These are phyloP conservation scores for Phrynocephalus forsythii DNA, from an alignment of 2,797 vertebrate genomes.

Conservation along the genomic window DNA sequence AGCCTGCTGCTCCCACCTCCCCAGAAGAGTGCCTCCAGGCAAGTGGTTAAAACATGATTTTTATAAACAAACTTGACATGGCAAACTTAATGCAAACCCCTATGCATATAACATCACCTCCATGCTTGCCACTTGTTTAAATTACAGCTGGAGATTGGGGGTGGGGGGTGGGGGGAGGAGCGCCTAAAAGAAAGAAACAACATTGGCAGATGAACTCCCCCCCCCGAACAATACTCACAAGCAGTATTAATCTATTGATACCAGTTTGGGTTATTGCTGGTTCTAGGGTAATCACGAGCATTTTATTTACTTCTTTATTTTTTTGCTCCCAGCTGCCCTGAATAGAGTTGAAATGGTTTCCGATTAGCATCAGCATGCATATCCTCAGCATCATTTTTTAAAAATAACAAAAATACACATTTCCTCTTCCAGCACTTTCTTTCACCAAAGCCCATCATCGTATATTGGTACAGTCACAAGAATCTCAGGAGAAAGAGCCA, in stretches of 20 bases:
- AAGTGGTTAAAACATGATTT: constrained; percentile 78
- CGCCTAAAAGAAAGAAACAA: constrained; percentile 61
- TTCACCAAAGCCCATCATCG: constrained; percentile 1
- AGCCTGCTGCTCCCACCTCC: constrained; percentile 60
- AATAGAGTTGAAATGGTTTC: constrained; percentile 20
- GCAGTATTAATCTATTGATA: constrained; percentile 61
- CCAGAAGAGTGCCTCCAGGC: constrained; percentile 72
- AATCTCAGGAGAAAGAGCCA: constrained; percentile 32
- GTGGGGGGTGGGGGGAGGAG: background rate
- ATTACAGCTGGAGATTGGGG: constrained; percentile 55
- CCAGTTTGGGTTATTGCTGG: constrained; percentile 59
- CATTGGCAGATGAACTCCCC: constrained; percentile 69
- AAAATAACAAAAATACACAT: background rate
- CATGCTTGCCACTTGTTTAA: constrained; percentile 72
- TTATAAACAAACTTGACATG: constrained; percentile 80
- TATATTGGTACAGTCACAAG: constrained; percentile 42
- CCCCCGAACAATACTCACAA: constrained; percentile 55
- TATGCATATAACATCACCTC: constrained; percentile 72
- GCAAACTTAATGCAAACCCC: constrained; percentile 77
- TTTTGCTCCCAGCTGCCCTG: constrained; percentile 57
- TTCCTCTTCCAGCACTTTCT: background rate
- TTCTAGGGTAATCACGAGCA: constrained; percentile 60
- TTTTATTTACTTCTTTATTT: constrained; percentile 22
- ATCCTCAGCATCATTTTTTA: constrained; percentile 23
- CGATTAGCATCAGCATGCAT: constrained; percentile 45